Evolutionary conservation across 2,797 vertebrate genomes (phyloP), one percentile per base, ranked within the genome.

Genomic region (Myotis myotis): DNA sequence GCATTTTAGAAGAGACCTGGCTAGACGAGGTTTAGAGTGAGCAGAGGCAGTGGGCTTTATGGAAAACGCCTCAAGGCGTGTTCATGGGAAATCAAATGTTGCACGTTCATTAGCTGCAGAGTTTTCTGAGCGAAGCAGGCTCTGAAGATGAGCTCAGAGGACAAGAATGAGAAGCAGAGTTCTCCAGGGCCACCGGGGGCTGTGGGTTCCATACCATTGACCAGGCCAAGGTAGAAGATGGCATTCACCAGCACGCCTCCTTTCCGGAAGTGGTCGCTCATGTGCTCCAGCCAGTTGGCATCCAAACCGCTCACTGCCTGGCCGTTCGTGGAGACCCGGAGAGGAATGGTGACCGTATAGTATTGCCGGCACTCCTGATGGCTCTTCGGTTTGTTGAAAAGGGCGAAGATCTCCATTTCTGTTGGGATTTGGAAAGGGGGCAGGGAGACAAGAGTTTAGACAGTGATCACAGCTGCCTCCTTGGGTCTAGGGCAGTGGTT

Each of bases 181-280:
- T 28, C 16, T 1, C 3, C 3, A 76, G 88, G 97, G 92, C 89
- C 68, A 68, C 86, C 74, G 20, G 30, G 76, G 93, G 94, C 93
- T 62, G 75, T 55, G 78, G 95, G 97, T 95, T 97, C 95, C 98
- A n/a, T 98, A 99, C 99, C 99, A 11, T 98, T 99, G 93, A 98
- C 97, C 85, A 98, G 98, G 96, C 99, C 98, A 93, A 99, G 99
- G 98, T 99, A 98, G 98, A 99, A 99, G 98, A 99, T 98, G 2
- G 99, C 99, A 2, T 99, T 99, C 53, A 99, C 99, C 97, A 99
- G 97, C 0, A 99, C 98, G 95, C 99, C 99, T 80, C 99, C 99
- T 57, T 99, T 99, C 98, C 99, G 99, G 98, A 99, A 99, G 97
- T 99, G 99, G 96, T 99, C 99, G 0, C 99, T 99, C 99, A 99